These are phyloP conservation scores for Neolamprologus sp. DNA, from an alignment of 2,113 vertebrate genomes.

Conservation along the genomic window DNA sequence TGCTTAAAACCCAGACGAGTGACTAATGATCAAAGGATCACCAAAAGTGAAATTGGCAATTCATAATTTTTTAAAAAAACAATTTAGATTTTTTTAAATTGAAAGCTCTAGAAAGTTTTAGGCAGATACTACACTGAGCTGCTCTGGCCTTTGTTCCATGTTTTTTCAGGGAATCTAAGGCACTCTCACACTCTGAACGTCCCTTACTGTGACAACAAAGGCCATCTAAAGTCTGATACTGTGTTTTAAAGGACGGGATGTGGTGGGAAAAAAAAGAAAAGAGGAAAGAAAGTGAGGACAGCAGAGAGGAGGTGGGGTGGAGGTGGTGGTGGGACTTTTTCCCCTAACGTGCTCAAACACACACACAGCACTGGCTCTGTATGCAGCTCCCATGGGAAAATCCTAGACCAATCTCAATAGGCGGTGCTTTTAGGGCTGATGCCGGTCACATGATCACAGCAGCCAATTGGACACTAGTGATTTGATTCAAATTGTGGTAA, in stretches of 20 bases:
- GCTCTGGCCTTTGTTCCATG: conserved; percentile 15
- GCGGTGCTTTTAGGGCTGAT: conserved; percentile 41
- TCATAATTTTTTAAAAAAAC: background rate
- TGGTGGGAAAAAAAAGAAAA: conserved; percentile 17
- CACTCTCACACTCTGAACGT: conserved; percentile 54
- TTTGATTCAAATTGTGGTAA: conserved; percentile 71
- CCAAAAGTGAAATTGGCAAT: background rate
- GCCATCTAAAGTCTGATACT: conserved; percentile 65
- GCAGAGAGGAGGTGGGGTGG: conserved; percentile 39
- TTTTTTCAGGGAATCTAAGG: conserved; percentile 20
- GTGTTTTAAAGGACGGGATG: conserved; percentile 64
- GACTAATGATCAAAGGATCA: background rate
- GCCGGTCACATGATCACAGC: conserved; percentile 60
- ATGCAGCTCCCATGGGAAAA: conserved; percentile 78
- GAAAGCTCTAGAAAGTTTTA: background rate
- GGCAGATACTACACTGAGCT: background rate
- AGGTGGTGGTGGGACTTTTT: conserved; percentile 20
- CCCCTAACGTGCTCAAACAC: conserved; percentile 20
- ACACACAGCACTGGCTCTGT: conserved; percentile 16
- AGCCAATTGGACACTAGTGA: conserved; percentile 63
- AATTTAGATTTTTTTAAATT: background rate
- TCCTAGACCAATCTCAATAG: conserved; percentile 57
- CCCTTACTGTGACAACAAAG: conserved; percentile 65
- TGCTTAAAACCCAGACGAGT: background rate
- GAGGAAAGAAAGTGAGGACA: conserved; percentile 36